Percentiles rank a stretch among this genome's conserved stretches.
Conservation (phyloP, 2,888 invertebrate species). For the Meteorus colon region DNA sequence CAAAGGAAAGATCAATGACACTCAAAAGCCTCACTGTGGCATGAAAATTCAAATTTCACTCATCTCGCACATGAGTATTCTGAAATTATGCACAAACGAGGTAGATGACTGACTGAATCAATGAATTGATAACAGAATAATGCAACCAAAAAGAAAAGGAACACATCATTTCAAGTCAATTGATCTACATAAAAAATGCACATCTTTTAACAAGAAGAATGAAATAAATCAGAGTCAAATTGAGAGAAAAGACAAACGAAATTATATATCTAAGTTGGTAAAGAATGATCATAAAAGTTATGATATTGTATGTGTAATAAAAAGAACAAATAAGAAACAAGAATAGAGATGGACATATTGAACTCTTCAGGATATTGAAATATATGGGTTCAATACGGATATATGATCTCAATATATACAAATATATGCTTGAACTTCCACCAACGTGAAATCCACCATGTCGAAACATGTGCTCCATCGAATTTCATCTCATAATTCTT, state of each 20-base stretch:
- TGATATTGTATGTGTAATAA: background rate
- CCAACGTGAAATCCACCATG: background rate
- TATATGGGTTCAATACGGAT: background rate
- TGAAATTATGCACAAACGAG: no score
- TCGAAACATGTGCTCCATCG: slow-evolving; percentile 3
- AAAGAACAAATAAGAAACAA: background rate
- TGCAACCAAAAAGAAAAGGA: no score
- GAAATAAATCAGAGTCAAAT: background rate
- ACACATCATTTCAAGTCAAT: no score
- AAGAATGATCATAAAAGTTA: background rate
- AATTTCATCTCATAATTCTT: background rate
- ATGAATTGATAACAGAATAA: no score
- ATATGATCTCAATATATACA: background rate
- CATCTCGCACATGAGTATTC: no score
- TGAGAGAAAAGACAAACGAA: background rate
- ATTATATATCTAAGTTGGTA: background rate
- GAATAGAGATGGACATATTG: background rate
- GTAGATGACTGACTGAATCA: no score
- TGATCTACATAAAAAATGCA: no score
- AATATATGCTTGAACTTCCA: background rate
- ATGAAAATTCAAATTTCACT: no score
- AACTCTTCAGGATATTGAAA: background rate
- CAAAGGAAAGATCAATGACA: no score
- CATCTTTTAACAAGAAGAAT: no score
- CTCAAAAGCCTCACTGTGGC: no score